Evolutionary conservation across 2,888 invertebrate species (phyloP).

Genomic region (Drosophila kanekoi): DNA sequence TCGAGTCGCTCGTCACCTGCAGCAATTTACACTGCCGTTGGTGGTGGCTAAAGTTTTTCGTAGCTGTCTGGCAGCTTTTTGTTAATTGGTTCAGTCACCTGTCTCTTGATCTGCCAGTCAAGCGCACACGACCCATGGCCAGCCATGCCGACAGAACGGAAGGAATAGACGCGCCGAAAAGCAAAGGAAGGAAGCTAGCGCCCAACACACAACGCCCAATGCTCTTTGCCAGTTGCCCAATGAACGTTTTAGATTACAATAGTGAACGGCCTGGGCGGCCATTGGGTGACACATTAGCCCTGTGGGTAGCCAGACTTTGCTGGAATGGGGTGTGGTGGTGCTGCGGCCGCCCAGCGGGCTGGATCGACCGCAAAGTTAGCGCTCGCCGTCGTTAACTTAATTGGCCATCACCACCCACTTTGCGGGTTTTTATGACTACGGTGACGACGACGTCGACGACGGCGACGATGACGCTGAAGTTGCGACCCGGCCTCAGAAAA

Average conservation of each 20-base stretch:
- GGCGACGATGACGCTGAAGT: conserved; percentile 18
- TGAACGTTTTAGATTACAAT: conserved; percentile 82
- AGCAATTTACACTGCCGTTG: conserved; percentile 61
- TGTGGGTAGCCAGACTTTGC: conserved; percentile 29
- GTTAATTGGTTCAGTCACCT: conserved; percentile 84
- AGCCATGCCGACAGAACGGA: conserved; percentile 20
- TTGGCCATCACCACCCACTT: conserved; percentile 79
- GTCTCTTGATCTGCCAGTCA: conserved; percentile 82
- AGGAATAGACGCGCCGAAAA: conserved; percentile 31
- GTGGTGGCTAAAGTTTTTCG: conserved; percentile 59
- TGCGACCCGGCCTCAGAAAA: conserved; percentile 37
- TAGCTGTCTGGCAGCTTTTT: conserved; percentile 68
- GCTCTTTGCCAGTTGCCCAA: conserved; percentile 51
- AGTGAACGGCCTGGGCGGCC: conserved; percentile 51
- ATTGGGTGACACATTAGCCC: conserved; percentile 56
- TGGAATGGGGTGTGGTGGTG: conserved; percentile 8
- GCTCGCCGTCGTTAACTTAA: conserved; percentile 77
- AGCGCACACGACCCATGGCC: conserved; percentile 72
- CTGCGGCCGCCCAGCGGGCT: conserved; percentile 44
- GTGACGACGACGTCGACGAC: conserved; percentile 32
- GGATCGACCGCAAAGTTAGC: conserved; percentile 75
- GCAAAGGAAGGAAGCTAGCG: conserved; percentile 64
- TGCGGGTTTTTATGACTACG: conserved; percentile 75
- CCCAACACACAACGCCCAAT: conserved; percentile 32
- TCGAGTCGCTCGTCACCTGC: conserved; percentile 74